These are phyloP conservation scores for Temnopleurus reevesii DNA, from an alignment of 53 echinoderm and acorn worm species.

Conservation along the genomic window DNA sequence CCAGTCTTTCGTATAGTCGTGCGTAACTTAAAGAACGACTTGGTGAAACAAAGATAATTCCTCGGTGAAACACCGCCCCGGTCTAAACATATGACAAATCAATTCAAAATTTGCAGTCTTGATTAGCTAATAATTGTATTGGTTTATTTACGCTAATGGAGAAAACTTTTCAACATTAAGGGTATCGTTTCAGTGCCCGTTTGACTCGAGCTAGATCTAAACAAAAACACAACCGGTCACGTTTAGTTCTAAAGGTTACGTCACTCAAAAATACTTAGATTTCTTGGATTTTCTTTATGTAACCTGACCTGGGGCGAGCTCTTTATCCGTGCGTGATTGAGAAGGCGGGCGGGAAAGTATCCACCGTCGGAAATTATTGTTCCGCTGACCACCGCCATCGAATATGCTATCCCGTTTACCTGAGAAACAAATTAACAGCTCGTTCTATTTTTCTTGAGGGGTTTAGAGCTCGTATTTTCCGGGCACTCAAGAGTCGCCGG, in stretches of 20 bases:
- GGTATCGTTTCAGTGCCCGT: too few species aligned
- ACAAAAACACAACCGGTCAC: too few species aligned
- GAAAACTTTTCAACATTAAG: too few species aligned
- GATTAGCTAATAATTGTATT: too few species aligned
- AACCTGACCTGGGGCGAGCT: neutral
- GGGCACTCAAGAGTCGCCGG: neutral
- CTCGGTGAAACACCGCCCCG: too few species aligned
- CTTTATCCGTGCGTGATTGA: neutral
- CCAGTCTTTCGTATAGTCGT: too few species aligned
- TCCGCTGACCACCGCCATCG: neutral
- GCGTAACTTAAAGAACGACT: too few species aligned
- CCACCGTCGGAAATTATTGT: neutral
- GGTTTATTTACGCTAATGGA: too few species aligned
- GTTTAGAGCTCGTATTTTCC: neutral
- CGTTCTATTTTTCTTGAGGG: constrained; percentile 14
- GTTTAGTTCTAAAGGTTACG: neutral
- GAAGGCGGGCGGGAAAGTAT: neutral
- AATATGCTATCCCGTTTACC: neutral
- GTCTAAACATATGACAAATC: too few species aligned
- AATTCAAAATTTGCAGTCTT: too few species aligned
- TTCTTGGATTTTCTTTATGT: neutral
- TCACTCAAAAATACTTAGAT: neutral
- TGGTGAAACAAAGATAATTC: too few species aligned
- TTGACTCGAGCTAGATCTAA: too few species aligned
- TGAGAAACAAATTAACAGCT: neutral